A percentile compares a stretch with the other conserved stretches of the same genome.
These are phyloP conservation scores for Dendropsophus ebraccatus DNA, from an alignment of 2,113 vertebrate species.

Conservation along the genomic window DNA sequence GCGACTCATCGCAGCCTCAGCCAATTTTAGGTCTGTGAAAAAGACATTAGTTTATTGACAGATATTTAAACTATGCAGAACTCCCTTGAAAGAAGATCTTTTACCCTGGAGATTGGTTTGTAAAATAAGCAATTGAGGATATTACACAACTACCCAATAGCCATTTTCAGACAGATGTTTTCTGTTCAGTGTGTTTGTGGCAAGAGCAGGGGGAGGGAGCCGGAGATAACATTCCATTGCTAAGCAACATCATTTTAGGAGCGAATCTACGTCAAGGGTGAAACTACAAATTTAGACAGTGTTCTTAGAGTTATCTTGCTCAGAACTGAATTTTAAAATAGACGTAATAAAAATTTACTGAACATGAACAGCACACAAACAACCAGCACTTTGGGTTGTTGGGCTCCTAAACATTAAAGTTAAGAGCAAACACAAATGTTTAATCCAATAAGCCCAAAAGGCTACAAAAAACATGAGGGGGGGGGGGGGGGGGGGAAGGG, in stretches of 20 bases:
- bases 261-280: conserved; percentile 27
- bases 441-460: too few relatives aligned
- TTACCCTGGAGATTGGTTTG: not conserved
- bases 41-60: too few relatives aligned
- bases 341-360: not conserved
- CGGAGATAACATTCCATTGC: conserved; percentile 45
- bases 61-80: not conserved
- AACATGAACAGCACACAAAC: not conserved
- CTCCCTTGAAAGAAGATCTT: not conserved
- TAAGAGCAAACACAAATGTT: too few relatives aligned
- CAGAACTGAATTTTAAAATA: not conserved
- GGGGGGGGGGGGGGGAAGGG: too few relatives aligned
- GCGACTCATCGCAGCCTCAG: too few relatives aligned
- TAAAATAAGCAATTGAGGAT: conserved; percentile 12
- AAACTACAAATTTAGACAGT: conserved; percentile 18
- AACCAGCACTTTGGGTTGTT: too few relatives aligned
- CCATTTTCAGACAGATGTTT: conserved; percentile 50
- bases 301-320: not conserved
- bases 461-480: too few relatives aligned
- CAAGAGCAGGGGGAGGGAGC: conserved; percentile 14
- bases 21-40: too few relatives aligned
- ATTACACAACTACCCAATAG: conserved; percentile 37
- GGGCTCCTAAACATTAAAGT: too few relatives aligned
- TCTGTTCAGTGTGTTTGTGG: conserved; percentile 33
- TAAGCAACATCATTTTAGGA: conserved; percentile 43